Percentiles rank a stretch among this genome's conserved stretches.
phyloP scores from a whole-genome alignment of 2,797 vertebrate genomes.

The Enteromius treurensis region DNA sequence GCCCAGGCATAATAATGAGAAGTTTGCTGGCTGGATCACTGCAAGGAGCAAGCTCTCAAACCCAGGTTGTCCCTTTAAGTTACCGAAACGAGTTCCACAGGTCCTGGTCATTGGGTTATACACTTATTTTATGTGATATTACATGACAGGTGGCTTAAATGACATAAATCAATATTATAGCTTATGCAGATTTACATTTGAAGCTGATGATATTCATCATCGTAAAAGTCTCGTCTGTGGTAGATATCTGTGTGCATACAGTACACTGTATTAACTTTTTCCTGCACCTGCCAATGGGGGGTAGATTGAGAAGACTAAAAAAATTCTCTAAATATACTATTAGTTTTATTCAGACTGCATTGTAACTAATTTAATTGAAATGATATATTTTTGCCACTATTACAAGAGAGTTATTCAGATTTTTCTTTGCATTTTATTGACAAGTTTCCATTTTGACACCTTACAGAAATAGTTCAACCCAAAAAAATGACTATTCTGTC shows the following conservation, averaged over 20 bases:
- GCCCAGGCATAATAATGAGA: slow-evolving; percentile 17
- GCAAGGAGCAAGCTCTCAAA: background rate
- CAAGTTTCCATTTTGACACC: background rate
- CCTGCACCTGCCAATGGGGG: background rate
- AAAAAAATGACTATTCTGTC: background rate
- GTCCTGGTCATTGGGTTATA: background rate
- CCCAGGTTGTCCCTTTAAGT: background rate
- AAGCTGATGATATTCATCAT: background rate
- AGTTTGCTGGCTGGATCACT: slow-evolving; percentile 1
- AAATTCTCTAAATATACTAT: background rate
- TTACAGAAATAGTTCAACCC: background rate
- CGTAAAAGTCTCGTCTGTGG: background rate
- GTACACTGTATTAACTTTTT: background rate
- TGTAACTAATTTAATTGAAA: background rate
- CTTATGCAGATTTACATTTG: background rate
- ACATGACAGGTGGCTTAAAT: slow-evolving; percentile 3
- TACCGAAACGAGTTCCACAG: background rate
- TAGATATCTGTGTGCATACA: background rate
- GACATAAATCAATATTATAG: background rate
- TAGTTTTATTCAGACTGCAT: background rate
- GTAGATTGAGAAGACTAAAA: background rate
- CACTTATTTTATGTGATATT: background rate
- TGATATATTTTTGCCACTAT: background rate
- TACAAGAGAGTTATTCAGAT: background rate
- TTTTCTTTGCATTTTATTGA: background rate